Evolutionary conservation across 2,113 vertebrate species (phyloP), one percentile per base, ranked within the genome.

Genomic region (Lota lota): DNA sequence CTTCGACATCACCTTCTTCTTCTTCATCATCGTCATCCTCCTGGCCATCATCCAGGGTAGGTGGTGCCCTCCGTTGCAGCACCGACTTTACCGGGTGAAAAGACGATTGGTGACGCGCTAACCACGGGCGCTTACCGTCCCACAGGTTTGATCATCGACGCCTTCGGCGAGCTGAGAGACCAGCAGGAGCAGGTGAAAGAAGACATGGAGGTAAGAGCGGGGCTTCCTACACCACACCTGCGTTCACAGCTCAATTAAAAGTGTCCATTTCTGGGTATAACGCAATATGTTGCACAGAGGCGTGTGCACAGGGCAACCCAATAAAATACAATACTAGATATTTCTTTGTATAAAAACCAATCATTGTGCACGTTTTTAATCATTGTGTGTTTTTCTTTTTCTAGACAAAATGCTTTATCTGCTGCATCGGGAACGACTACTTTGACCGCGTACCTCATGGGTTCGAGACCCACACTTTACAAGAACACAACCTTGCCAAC

Each of bases 1-100:
- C 84, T 99, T 98, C 56, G 97, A 99, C 90, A 99, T 99, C 82
- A 99, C 97, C 10, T 99, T 99, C 90, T 99, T 99, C 93, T 99
- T 99, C 92, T 99, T 99, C 1, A 97, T 99, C 82, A 98, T 99
- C 21, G 97, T 99, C 89, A 99, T 99, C 88, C 85, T 99, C 70
- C 85, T 99, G 89, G 97, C 97, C 87, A 98, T 99, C 87, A 99
- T 99, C 88, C 97, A 99, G 95, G 97, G 97, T 98, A 89, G 2
- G 0, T 1, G 0, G 0, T 1, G 36, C 12, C 56, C 7, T 1
- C 5, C 12, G 40, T n/a, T n/a, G 28, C 28, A 33, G 4, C 4
- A 33, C 28, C 2, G 4, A 4, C 28, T 33, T 5, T 33, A 33
- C 28, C 4, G 28, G 28, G 28, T 4, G 28, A 33, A 33, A 2